Percentiles rank a stretch among this genome's conserved stretches.
Conservation (phyloP, 2,113 vertebrate species). For the Monarcha castaneiventris region DNA sequence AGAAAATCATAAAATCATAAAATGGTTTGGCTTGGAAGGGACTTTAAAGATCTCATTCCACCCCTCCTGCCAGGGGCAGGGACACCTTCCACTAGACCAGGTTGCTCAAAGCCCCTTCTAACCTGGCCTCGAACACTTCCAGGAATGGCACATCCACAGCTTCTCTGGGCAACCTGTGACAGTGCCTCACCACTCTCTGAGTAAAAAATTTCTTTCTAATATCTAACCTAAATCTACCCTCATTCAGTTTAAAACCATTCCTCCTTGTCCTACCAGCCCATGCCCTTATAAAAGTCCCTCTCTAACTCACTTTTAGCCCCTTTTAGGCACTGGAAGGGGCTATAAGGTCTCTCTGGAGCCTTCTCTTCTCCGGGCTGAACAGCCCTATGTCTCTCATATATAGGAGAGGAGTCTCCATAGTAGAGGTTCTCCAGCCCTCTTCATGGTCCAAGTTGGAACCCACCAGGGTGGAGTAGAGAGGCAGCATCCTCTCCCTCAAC, state of each 20-base stretch:
- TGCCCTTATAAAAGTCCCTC: background rate
- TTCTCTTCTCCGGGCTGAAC: background rate
- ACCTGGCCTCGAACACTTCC: background rate
- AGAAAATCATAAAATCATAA: background rate
- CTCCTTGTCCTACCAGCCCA: background rate
- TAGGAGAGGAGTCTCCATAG: background rate
- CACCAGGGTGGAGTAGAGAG: background rate
- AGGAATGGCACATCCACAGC: background rate
- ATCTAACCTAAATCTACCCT: background rate
- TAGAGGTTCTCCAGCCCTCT: background rate
- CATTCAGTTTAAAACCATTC: background rate
- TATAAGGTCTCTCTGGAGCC: rapidly evolving
- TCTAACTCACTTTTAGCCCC: background rate
- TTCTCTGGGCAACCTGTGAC: background rate
- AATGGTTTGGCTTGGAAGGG: background rate
- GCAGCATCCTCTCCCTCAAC: background rate
- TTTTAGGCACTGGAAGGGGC: background rate
- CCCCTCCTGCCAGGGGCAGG: background rate
- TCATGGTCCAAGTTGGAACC: background rate
- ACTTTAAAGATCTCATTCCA: background rate
- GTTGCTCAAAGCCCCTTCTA: background rate
- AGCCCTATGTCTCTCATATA: background rate
- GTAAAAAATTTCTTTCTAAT: background rate
- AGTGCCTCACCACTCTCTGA: background rate
- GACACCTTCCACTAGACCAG: background rate